Conservation (phyloP, 2,797 vertebrate species). For the Agapornis canus region DNA sequence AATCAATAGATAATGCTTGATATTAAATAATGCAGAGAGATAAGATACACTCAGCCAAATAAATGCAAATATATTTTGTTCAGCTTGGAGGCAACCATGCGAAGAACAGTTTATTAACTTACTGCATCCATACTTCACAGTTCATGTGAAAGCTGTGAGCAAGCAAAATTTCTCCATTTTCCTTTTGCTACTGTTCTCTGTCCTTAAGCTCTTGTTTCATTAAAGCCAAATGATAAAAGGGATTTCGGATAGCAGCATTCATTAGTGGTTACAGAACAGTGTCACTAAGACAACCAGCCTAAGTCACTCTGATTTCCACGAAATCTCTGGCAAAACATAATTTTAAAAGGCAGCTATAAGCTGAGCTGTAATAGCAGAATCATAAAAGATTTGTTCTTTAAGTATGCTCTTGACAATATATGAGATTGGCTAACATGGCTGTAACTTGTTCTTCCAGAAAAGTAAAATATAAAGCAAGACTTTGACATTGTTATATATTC, state of each 20-base stretch:
- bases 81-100: background rate
- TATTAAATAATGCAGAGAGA: background rate
- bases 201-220: background rate
- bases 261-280: background rate
- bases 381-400: background rate
- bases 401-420: background rate
- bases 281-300: background rate
- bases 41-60: background rate
- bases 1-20: background rate
- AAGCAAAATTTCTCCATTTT: background rate
- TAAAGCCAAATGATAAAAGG: background rate
- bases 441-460: background rate
- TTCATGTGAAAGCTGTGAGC: background rate
- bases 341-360: background rate
- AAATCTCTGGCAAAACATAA: background rate
- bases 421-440: background rate
- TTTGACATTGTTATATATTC: background rate
- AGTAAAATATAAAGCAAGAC: background rate
- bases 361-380: background rate
- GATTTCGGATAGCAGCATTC: background rate
- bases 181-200: background rate
- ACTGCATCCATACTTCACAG: background rate
- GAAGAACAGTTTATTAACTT: background rate
- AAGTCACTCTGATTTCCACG: background rate
- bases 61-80: background rate